Evolutionary conservation across 2,797 vertebrate genomes (phyloP).

Genomic region (Chrosomus eos): DNA sequence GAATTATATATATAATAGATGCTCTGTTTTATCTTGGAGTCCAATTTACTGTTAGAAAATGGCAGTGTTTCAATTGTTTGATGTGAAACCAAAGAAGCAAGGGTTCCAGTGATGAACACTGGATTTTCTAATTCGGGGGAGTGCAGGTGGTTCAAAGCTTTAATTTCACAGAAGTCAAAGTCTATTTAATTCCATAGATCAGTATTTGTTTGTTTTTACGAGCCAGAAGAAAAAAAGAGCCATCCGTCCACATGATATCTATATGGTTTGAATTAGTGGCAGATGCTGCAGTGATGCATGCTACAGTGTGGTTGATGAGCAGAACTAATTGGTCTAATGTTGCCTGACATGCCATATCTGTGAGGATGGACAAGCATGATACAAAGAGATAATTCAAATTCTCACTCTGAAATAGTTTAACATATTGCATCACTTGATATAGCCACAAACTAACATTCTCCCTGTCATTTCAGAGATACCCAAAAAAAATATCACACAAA

Average conservation of each 20-base stretch:
- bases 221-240: conserved; percentile 18
- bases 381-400: neutral
- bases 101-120: conserved; percentile 46
- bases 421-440: neutral
- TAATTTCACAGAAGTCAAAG: conserved; percentile 81
- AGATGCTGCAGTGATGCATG: conserved; percentile 72
- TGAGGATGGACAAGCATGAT: conserved; percentile 48
- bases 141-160: conserved; percentile 76
- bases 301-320: conserved; percentile 79
- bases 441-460: neutral
- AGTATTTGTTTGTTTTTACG: conserved; percentile 62
- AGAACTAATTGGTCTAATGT: conserved; percentile 75
- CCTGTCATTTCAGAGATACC: neutral
- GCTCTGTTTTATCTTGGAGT: neutral
- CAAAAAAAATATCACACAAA: neutral
- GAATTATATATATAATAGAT: neutral
- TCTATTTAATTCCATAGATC: conserved; percentile 73
- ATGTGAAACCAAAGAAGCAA: conserved; percentile 61
- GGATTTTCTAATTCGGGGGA: conserved; percentile 59
- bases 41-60: conserved; percentile 19
- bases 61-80: conserved; percentile 58
- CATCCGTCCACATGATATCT: conserved; percentile 67
- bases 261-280: conserved; percentile 80
- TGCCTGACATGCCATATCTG: conserved; percentile 75
- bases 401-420: neutral